Percentiles rank a stretch among this genome's conserved stretches.
Conservation (phyloP, 2,888 invertebrate species). For the Leucania comma region DNA sequence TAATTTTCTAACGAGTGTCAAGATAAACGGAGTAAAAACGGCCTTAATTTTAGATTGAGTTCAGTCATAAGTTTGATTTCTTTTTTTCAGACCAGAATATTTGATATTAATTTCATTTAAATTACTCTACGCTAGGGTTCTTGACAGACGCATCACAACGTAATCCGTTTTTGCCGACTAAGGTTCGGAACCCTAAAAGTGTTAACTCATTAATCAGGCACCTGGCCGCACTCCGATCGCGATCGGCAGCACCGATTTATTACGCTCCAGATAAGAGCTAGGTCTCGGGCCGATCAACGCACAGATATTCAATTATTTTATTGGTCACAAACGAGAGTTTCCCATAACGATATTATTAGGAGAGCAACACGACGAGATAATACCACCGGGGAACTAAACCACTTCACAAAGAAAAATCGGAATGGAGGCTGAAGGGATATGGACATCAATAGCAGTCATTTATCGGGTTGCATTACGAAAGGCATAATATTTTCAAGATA, state of each 20-base stretch:
- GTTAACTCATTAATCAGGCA: constrained; percentile 81
- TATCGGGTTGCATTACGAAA: constrained; percentile 65
- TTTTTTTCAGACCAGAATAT: too few relatives aligned
- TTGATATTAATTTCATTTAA: too few relatives aligned
- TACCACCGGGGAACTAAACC: constrained; percentile 56
- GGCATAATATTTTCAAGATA: constrained; percentile 66
- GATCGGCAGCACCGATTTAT: constrained; percentile 80
- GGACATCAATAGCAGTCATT: constrained; percentile 65
- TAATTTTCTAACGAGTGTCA: too few relatives aligned
- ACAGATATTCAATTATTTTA: constrained; percentile 74
- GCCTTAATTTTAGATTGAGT: too few relatives aligned
- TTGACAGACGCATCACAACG: too few relatives aligned
- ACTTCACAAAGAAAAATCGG: constrained; percentile 60
- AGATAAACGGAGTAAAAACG: too few relatives aligned
- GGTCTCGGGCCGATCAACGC: constrained; percentile 66
- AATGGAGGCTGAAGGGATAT: constrained; percentile 58
- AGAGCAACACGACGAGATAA: constrained; percentile 60
- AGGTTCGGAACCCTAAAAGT: constrained; percentile 61
- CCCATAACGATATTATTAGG: constrained; percentile 69
- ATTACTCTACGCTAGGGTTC: too few relatives aligned
- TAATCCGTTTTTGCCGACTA: too few relatives aligned
- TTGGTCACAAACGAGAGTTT: constrained; percentile 71
- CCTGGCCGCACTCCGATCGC: constrained; percentile 74
- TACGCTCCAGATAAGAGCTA: constrained; percentile 80
- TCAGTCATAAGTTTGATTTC: too few relatives aligned